Base-by-base conservation (phyloP, 2,797 vertebrate species). In the Columba guinea region DNA sequence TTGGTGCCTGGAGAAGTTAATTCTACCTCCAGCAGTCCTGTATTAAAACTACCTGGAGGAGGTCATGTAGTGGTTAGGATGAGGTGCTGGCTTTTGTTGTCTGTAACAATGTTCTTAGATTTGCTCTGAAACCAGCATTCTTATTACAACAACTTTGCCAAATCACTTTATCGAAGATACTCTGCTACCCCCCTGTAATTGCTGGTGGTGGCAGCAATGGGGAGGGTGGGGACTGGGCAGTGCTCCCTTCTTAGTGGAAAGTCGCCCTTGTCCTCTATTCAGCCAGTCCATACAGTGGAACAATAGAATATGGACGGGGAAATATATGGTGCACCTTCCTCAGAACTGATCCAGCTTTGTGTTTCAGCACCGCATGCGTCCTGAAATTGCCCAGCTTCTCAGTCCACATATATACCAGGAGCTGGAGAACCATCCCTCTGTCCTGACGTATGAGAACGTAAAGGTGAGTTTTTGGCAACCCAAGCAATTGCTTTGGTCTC, bases 351-450 rank as follows among this genome's bases (percentile, higher is more conserved):
- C 37, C 79, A 52, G 63, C 35, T 89, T 67, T 91, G 81, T 90
- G 53, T 96, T 94, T 94, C 96, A 99, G 99, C 99, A 99, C 97
- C 99, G 99, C 51, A 99, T 99, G 99, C 98, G 99, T 73, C 99
- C 99, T 87, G 99, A 99, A 76, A 99, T 99, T 52, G 99, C 99
- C 77, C 95, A 95, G 58, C 98, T 99, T 71, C 97, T 99, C 96
- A 98, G 98, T 28, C 99, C 99, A 73, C 98, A 99, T 95, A 99
- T 99, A 96, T 99, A 99, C 93, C 70, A 96, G 56, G 97, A 98
- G 58, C 97, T 99, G 89, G 98, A 99, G 96, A 99, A 99, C 93
- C 99, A 99, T 93, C 98, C 98, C 17, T 99, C 99, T 94, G 99
- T 99, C 68, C 96, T 99, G 86, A 90, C 98, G 37, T 99, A 99